Conservation (phyloP, 2,113 vertebrate species). For the Synchiropus splendidus region DNA sequence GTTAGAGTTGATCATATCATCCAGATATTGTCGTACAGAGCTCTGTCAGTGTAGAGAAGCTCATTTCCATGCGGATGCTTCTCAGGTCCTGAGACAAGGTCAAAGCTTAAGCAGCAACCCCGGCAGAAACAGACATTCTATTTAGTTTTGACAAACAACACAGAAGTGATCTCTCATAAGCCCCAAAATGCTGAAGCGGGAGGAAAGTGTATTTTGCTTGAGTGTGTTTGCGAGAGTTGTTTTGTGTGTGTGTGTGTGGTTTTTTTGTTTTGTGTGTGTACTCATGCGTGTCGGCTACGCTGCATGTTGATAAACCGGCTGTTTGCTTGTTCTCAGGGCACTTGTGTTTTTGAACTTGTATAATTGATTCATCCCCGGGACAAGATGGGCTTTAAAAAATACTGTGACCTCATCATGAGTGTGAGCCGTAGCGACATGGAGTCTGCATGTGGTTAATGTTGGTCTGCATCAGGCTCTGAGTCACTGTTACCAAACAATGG, state of each 20-base stretch:
- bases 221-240: constrained; percentile 8
- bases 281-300: constrained; percentile 8
- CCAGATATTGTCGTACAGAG: no score
- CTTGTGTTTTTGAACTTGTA: constrained; percentile 7
- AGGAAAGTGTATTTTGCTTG: constrained; percentile 12
- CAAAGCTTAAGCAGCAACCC: no score
- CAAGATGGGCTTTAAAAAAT: constrained; percentile 16
- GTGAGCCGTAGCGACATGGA: constrained; percentile 1
- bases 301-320: constrained; percentile 17
- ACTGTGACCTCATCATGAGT: constrained; percentile 24
- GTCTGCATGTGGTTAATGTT: not conserved
- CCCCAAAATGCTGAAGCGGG: constrained; percentile 24
- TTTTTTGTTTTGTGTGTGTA: constrained; percentile 1
- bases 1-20: no score
- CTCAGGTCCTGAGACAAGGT: no score
- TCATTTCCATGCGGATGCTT: no score
- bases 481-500: not conserved
- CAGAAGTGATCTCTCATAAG: constrained; percentile 8
- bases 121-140: not conserved
- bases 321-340: constrained; percentile 18
- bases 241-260: not conserved
- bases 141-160: constrained; percentile 2
- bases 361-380: constrained; percentile 18
- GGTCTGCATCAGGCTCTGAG: constrained; percentile 5
- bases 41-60: no score